These are phyloP conservation scores for Aptenodytes forsteri DNA, from an alignment of 2,113 vertebrate genomes.

Conservation along the genomic window DNA sequence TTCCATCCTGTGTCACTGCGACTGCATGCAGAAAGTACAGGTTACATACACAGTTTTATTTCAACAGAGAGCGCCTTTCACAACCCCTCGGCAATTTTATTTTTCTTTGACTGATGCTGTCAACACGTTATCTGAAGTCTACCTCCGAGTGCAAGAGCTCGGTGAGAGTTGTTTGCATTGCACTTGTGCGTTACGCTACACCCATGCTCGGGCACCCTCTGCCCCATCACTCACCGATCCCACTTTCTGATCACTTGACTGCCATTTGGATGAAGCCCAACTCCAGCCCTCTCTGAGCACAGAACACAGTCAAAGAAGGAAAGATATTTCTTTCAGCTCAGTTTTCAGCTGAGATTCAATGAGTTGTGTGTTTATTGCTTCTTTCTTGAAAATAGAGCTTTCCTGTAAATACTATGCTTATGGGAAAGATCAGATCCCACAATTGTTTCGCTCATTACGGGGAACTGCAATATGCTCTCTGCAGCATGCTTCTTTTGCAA, in stretches of 20 bases:
- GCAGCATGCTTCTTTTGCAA: neutral
- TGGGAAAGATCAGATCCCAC: neutral
- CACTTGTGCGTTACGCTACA: constrained; percentile 37
- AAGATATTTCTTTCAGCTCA: neutral
- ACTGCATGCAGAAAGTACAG: neutral
- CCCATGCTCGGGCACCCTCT: neutral
- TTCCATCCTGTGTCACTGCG: neutral
- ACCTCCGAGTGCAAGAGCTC: neutral
- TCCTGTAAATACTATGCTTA: neutral
- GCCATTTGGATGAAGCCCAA: constrained; percentile 27
- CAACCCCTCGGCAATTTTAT: neutral
- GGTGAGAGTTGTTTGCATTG: constrained; percentile 50
- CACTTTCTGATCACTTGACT: constrained; percentile 6
- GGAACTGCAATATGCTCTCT: neutral
- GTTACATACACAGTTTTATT: neutral
- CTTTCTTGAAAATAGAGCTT: neutral
- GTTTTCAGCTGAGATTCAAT: neutral
- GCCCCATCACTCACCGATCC: constrained; percentile 35
- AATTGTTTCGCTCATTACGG: fast-evolving
- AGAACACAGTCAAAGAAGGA: neutral
- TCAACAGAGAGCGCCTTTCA: constrained; percentile 33
- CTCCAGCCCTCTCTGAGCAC: neutral
- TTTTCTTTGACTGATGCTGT: constrained; percentile 64
- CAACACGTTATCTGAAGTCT: constrained; percentile 43
- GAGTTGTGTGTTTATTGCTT: neutral